Percentiles rank a stretch among this genome's conserved stretches.
Evolutionary conservation across 2,113 vertebrate genomes (phyloP).

Genomic region (Marmota flaviventris): DNA sequence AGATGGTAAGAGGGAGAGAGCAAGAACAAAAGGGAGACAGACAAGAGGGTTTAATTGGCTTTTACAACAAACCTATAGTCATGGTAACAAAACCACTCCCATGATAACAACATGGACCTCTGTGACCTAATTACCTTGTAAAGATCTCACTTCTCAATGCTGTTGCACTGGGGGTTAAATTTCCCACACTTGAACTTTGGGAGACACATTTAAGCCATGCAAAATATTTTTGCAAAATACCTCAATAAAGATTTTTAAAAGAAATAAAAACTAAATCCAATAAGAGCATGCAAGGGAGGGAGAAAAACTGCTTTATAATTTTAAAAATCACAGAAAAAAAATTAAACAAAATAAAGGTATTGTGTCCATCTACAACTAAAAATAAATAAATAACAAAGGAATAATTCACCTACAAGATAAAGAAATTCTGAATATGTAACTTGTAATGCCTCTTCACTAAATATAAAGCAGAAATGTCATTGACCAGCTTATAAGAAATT

Average conservation of each 20-base stretch:
- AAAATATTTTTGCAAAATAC: neutral
- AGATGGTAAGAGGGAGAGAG: neutral
- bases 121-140: neutral
- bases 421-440: constrained; percentile 1
- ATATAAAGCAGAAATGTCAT: constrained; percentile 36
- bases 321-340: neutral
- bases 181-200: neutral
- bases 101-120: no score
- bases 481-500: constrained; percentile 5
- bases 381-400: neutral
- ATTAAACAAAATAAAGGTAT: no score
- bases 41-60: no score
- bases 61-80: neutral
- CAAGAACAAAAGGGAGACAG: neutral
- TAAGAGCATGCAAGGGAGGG: neutral
- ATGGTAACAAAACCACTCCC: neutral
- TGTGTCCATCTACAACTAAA: no score
- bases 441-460: neutral
- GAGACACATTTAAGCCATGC: neutral
- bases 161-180: neutral
- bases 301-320: neutral
- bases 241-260: neutral
- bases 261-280: neutral
- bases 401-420: neutral
- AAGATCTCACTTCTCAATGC: neutral